phyloP scores from a whole-genome alignment of 1,140 invertebrate species.

The Drosophila pachea region DNA sequence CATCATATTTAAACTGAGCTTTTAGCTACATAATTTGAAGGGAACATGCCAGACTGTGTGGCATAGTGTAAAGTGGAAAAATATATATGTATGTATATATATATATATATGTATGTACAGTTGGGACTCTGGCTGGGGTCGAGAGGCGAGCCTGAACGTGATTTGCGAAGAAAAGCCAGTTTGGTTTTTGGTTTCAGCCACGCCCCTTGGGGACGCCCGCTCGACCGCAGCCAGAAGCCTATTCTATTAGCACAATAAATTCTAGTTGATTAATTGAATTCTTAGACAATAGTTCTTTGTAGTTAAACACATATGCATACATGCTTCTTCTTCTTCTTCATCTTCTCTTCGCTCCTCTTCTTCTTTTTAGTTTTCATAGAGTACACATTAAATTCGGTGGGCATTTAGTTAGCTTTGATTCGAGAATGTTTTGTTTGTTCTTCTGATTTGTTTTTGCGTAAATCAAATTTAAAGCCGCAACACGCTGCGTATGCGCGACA shows the following conservation, averaged over 20 bases:
- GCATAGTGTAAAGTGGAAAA: conserved; percentile 47
- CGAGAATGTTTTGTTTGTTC: conserved; percentile 2
- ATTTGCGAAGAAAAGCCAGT: not conserved
- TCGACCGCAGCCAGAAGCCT: not conserved
- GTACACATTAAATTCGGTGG: conserved; percentile 71
- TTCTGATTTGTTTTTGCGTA: conserved; percentile 6
- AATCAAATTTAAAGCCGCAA: conserved; percentile 45
- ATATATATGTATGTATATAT: conserved; percentile 53
- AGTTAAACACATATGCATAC: conserved; percentile 17
- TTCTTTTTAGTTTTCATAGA: conserved; percentile 4
- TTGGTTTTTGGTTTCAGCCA: not conserved
- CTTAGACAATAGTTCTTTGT: conserved; percentile 21
- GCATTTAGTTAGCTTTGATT: conserved; percentile 69
- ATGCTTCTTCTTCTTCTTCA: not conserved
- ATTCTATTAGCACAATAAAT: conserved; percentile 18
- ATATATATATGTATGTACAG: conserved; percentile 31
- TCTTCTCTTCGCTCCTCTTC: not conserved
- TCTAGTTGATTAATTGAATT: conserved; percentile 14
- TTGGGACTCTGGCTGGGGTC: conserved; percentile 32
- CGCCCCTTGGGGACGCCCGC: not conserved
- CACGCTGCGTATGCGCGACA: conserved; percentile 59
- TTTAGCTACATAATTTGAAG: conserved; percentile 13
- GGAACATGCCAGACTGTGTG: conserved; percentile 4
- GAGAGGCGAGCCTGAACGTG: not conserved
- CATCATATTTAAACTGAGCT: conserved; percentile 10